A percentile compares a stretch with the other conserved stretches of the same genome.
These are phyloP conservation scores for Fistularia commersonii DNA, from an alignment of 2,797 vertebrate species.

Conservation along the genomic window DNA sequence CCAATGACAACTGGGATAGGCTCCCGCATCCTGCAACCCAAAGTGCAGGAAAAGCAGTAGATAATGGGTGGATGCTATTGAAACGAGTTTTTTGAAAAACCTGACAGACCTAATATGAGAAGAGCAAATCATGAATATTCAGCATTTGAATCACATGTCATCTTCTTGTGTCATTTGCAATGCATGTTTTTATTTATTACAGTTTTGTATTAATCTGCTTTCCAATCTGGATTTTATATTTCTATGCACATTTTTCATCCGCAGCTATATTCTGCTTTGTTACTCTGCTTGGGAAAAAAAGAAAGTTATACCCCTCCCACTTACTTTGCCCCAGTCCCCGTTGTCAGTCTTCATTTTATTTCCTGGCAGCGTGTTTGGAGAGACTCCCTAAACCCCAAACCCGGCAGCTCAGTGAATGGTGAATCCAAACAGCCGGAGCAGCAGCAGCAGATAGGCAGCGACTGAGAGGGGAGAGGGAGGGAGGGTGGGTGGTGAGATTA, in stretches of 20 bases:
- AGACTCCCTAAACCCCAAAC: slow-evolving; percentile 51
- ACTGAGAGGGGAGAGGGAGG: slow-evolving; percentile 35
- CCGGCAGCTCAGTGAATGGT: slow-evolving; percentile 53
- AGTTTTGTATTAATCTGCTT: not conserved
- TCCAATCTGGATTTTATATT: not conserved
- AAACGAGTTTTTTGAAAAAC: too few relatives aligned
- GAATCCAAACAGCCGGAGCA: slow-evolving; percentile 65
- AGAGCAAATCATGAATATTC: too few relatives aligned
- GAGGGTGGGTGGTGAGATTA: slow-evolving; percentile 18
- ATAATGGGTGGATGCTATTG: too few relatives aligned
- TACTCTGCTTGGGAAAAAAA: not conserved
- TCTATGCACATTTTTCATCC: not conserved
- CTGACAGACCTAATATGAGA: too few relatives aligned
- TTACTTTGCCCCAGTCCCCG: slow-evolving; percentile 15
- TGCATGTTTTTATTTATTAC: too few relatives aligned
- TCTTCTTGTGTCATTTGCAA: too few relatives aligned
- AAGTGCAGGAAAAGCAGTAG: too few relatives aligned
- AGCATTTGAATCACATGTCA: too few relatives aligned
- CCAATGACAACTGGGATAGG: too few relatives aligned
- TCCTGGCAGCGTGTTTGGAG: slow-evolving; percentile 41
- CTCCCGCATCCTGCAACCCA: too few relatives aligned
- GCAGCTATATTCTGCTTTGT: not conserved
- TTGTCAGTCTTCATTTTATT: slow-evolving; percentile 24
- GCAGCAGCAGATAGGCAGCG: slow-evolving; percentile 53
- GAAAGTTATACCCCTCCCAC: not conserved